A percentile compares a stretch with the other conserved stretches of the same genome.
phyloP scores from a whole-genome alignment of 2,797 vertebrate species.

The Myotis daubentonii region DNA sequence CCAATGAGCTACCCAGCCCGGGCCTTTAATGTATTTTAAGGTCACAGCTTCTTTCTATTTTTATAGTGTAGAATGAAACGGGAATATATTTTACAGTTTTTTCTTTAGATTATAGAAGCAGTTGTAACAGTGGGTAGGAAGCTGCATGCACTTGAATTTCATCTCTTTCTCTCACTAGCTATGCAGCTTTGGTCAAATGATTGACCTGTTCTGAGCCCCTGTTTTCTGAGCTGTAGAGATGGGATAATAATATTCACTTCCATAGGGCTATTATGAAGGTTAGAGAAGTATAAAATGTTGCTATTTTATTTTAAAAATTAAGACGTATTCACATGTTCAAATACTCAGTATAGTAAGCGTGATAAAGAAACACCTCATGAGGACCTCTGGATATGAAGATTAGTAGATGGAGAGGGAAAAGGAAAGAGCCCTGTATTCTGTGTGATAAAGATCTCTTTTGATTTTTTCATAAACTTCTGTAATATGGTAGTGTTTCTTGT shows the following conservation, averaged over 20 bases:
- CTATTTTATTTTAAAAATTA: neutral
- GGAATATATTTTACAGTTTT: neutral
- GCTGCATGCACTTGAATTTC: neutral
- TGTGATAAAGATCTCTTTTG: neutral
- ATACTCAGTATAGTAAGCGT: neutral
- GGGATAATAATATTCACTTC: neutral
- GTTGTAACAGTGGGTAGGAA: fast-evolving
- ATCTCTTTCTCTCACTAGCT: neutral
- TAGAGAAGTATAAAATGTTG: neutral
- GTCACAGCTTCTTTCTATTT: neutral
- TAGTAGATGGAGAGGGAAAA: neutral
- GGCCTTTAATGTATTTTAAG: neutral
- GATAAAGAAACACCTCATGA: fast-evolving
- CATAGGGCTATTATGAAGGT: fast-evolving
- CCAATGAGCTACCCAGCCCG: neutral
- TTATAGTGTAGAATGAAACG: neutral
- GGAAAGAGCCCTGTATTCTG: fast-evolving
- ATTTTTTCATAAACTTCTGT: fast-evolving
- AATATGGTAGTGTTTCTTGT: constrained; percentile 29
- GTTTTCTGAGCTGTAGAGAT: neutral
- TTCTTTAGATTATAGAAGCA: neutral
- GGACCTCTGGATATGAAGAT: neutral
- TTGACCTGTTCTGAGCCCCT: neutral
- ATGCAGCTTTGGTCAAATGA: neutral
- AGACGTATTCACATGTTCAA: neutral